Evolutionary conservation across 2,797 vertebrate species (phyloP).

Genomic region (Vultur gryphus): DNA sequence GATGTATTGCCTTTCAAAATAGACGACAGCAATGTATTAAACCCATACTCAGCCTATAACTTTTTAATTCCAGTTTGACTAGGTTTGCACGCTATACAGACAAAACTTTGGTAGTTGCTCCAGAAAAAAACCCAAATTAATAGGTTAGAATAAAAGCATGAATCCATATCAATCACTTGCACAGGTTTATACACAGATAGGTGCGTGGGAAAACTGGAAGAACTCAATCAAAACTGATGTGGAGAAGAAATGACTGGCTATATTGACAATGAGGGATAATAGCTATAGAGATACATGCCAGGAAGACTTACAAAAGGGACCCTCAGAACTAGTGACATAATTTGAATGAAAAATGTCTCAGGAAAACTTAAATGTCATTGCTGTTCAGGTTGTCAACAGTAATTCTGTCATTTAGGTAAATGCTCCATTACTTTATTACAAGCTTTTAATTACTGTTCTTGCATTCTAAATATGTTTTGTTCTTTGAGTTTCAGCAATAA

Average conservation of each 20-base stretch:
- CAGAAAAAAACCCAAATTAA: not conserved
- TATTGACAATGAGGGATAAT: conserved; percentile 13
- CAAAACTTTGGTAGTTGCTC: not conserved
- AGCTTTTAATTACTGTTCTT: conserved; percentile 20
- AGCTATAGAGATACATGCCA: not conserved
- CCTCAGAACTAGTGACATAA: conserved; percentile 1
- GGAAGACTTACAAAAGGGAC: conserved; percentile 4
- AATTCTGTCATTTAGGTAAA: conserved; percentile 37
- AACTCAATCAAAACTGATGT: conserved; percentile 24
- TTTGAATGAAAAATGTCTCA: conserved; percentile 40
- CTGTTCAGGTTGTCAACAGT: conserved; percentile 10
- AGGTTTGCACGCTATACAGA: not conserved
- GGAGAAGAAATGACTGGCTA: conserved; percentile 18
- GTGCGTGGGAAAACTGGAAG: conserved; percentile 30
- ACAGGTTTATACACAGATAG: conserved; percentile 6
- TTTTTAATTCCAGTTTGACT: not conserved
- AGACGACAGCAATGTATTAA: not conserved
- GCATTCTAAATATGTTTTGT: not conserved
- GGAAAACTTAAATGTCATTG: conserved; percentile 40
- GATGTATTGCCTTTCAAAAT: conserved; percentile 15
- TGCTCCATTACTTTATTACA: conserved; percentile 5
- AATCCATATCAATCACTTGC: conserved; percentile 9
- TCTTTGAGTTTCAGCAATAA: not conserved
- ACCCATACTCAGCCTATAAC: not conserved
- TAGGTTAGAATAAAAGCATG: conserved; percentile 13